Base-by-base conservation (phyloP, 2,888 invertebrate species). In the Platycnemis pennipes region DNA sequence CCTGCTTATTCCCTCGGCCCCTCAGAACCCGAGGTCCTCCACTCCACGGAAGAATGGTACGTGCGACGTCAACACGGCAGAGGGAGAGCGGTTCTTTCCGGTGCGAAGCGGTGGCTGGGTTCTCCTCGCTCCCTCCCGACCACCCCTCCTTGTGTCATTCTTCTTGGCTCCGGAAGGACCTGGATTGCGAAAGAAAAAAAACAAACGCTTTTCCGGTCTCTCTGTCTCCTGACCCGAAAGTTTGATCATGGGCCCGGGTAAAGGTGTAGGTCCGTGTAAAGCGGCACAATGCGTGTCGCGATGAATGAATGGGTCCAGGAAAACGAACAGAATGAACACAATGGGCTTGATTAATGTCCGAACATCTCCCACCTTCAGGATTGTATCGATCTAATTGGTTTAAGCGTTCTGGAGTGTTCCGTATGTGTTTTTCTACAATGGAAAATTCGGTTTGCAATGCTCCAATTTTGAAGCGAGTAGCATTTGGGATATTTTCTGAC, bases 121-220 rank as follows among this genome's bases (percentile, higher is more conserved):
- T 49, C 13, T 49, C 13, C 19, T 49, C 49, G 49, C n/a, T n/a
- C n/a, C n/a, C n/a, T n/a, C n/a, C n/a, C n/a, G n/a, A n/a, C n/a
- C n/a, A n/a, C n/a, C n/a, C n/a, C n/a, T n/a, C n/a, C 45, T 63
- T 63, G 63, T 91, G 91, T n/a, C 91, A 91, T 91, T 63, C 91
- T 91, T 91, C 91, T 91, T 44, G 44, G 37, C 56, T 31, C 91
- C 63, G 91, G 44, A 63, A 91, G 89, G 42, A 42, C 44, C 91
- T 13, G 44, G 44, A 63, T 56, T 91, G 42, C 56, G 53, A 91
- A 46, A 42, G 37, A 89, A 46, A 91, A 37, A 91, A 91, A 91
- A 91, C 31, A 44, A 91, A n/a, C 91, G 26, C 45, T 91, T 91
- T 91, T 63, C 89, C 37, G 89, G 22, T 37, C 53, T 42, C 89